Evolutionary conservation across 2,888 invertebrate genomes (phyloP).

Genomic region (Scaptomyza flava): DNA sequence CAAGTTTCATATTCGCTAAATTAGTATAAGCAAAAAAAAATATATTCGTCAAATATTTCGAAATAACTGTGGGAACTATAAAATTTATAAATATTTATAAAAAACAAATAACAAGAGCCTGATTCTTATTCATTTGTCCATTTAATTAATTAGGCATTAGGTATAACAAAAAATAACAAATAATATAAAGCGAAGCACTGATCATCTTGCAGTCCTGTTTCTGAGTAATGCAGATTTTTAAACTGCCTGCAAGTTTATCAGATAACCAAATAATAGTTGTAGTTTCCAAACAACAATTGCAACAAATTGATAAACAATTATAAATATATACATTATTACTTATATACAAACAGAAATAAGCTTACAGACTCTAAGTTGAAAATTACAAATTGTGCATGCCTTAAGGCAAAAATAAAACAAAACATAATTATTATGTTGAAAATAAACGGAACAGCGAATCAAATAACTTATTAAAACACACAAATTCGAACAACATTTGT

Average conservation of each 20-base stretch:
- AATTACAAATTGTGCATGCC: conserved; percentile 75
- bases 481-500: conserved; percentile 37
- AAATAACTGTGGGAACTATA: conserved; percentile 50
- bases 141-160: conserved; percentile 57
- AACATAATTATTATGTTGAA: conserved; percentile 69
- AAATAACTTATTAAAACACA: conserved; percentile 21
- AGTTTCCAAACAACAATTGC: conserved; percentile 56
- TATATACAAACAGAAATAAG: conserved; percentile 25
- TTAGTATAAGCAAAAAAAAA: conserved; percentile 29
- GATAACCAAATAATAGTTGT: conserved; percentile 37
- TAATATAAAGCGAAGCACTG: conserved; percentile 11
- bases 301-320: conserved; percentile 31
- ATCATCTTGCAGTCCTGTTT: conserved; percentile 18
- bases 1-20: conserved; percentile 68
- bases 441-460: conserved; percentile 39
- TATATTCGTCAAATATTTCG: conserved; percentile 8
- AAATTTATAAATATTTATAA: conserved; percentile 24
- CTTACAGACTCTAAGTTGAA: conserved; percentile 73
- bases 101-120: conserved; percentile 65
- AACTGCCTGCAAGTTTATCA: conserved; percentile 34
- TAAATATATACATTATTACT: conserved; percentile 1
- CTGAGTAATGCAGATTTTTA: conserved; percentile 8
- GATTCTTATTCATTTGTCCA: conserved; percentile 73
- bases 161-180: conserved; percentile 16
- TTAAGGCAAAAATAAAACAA: conserved; percentile 54